Base-by-base conservation (phyloP, 2,888 invertebrate species). In the Drosophila ochracea region DNA sequence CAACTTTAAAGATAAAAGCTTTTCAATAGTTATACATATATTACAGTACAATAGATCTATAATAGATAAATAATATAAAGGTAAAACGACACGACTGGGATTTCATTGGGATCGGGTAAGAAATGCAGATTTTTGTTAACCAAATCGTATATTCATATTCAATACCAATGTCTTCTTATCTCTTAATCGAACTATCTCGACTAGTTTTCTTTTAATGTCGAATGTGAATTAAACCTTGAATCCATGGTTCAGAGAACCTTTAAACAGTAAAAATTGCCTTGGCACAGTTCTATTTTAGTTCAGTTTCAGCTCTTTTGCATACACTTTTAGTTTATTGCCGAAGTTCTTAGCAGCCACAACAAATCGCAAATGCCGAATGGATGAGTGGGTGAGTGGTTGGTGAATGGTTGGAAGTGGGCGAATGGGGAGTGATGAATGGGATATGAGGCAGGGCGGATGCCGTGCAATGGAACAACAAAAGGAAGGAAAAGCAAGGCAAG, bases 321-420 rank as follows among this genome's bases (percentile, higher is more conserved):
- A 30, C 11, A 71, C 71, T 85, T 73, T 74, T 47, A 76, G 71
- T 74, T 85, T 83, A 84, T 76, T 70, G 84, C 65, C 62, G 72
- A 80, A 85, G 83, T 85, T 83, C 68, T 64, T 60, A 47, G 70
- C 76, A 81, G 83, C 78, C 76, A 80, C 83, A 84, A 88, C 85
- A 84, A 84, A 77, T 88, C 75, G 66, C 76, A 62, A 73, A 53
- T 71, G 71, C 54, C 75, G 69, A 69, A 63, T 47, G 65, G 58
- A 25, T 58, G 61, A 67, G 52, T 50, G 57, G 28, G 49, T 63
- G 33, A 35, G 1, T n/a, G n/a, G n/a, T 33, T 11, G 33, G 33
- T 35, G 35, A 63, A 68, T 68, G 37, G 47, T 0, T 47, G 65
- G 61, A 16, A 67, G 41, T 43, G 65, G 54, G 28, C n/a, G 64